Evolutionary conservation across 1,140 invertebrate genomes (phyloP).

Genomic region (Lysiphlebus fabarum): DNA sequence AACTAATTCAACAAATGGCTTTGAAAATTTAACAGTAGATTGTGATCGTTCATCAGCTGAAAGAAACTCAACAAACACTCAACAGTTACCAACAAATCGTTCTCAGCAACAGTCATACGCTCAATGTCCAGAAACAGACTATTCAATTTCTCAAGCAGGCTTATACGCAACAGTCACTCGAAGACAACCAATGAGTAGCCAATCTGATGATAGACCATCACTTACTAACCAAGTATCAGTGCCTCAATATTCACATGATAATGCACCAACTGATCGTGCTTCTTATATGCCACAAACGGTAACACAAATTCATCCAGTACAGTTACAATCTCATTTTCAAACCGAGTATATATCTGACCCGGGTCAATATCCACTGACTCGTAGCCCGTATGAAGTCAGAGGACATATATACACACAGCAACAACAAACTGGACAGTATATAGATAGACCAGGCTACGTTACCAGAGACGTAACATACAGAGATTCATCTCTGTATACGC

Average conservation of each 20-base stretch:
- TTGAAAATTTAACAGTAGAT: constrained; percentile 44
- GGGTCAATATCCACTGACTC: constrained; percentile 47
- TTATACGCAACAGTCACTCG: constrained; percentile 19
- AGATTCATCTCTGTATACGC: constrained; percentile 40
- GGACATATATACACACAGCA: constrained; percentile 44
- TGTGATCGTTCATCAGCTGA: constrained; percentile 37
- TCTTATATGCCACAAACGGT: constrained; percentile 44
- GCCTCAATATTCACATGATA: constrained; percentile 42
- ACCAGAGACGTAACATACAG: constrained; percentile 44
- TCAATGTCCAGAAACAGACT: constrained; percentile 10
- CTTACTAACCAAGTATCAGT: constrained; percentile 39
- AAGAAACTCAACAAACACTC: constrained; percentile 15
- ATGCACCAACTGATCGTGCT: constrained; percentile 35
- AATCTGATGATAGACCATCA: constrained; percentile 43
- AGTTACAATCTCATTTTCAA: constrained; percentile 43
- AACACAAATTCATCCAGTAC: constrained; percentile 47
- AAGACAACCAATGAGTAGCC: constrained; percentile 35
- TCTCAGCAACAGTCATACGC: constrained; percentile 24
- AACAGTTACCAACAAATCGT: constrained; percentile 21
- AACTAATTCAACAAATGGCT: constrained; percentile 49
- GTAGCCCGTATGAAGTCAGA: constrained; percentile 44
- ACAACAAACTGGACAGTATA: constrained; percentile 31
- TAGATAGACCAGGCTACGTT: constrained; percentile 45
- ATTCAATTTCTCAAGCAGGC: constrained; percentile 26
- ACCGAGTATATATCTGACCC: constrained; percentile 41